Percentiles rank a stretch among this genome's conserved stretches.
These are phyloP conservation scores for Sinohyriopsis cumingii DNA, from an alignment of 2,888 invertebrate genomes.

Conservation along the genomic window DNA sequence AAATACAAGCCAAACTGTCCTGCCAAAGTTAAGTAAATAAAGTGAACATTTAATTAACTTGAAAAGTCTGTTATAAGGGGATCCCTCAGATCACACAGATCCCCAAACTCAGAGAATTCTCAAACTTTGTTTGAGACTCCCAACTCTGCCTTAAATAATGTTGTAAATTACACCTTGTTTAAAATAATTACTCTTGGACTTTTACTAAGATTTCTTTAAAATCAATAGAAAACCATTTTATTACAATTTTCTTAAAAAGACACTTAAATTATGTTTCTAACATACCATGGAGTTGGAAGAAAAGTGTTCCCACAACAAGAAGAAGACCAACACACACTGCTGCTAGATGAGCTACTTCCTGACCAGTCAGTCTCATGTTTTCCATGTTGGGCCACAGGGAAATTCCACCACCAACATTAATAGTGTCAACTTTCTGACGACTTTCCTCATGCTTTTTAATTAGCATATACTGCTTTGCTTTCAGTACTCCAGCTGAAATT, in stretches of 20 bases:
- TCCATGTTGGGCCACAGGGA: slow-evolving; percentile 69
- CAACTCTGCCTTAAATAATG: no score
- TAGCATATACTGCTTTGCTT: slow-evolving; percentile 39
- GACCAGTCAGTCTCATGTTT: slow-evolving; percentile 58
- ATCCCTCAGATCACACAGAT: no score
- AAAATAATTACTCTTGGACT: no score
- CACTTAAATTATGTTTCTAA: not conserved
- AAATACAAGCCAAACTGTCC: no score
- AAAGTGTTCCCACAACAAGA: slow-evolving; percentile 28
- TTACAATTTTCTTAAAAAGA: not conserved
- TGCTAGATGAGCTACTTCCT: slow-evolving; percentile 46
- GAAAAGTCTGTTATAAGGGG: no score
- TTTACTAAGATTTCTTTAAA: no score
- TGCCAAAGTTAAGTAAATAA: no score
- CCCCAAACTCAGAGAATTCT: no score
- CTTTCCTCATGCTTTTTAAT: slow-evolving; percentile 60
- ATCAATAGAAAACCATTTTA: not conserved
- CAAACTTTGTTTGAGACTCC: no score
- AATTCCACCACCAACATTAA: slow-evolving; percentile 66
- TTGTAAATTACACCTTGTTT: no score
- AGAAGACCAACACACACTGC: slow-evolving; percentile 34
- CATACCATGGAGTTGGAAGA: slow-evolving; percentile 60
- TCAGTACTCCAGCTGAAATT: not conserved
- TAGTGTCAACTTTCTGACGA: slow-evolving; percentile 47
- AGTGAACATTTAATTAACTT: no score